A percentile compares a stretch with the other conserved stretches of the same genome.
These are phyloP conservation scores for Chrysochloris asiatica DNA, from an alignment of 2,113 vertebrate genomes.

Conservation along the genomic window DNA sequence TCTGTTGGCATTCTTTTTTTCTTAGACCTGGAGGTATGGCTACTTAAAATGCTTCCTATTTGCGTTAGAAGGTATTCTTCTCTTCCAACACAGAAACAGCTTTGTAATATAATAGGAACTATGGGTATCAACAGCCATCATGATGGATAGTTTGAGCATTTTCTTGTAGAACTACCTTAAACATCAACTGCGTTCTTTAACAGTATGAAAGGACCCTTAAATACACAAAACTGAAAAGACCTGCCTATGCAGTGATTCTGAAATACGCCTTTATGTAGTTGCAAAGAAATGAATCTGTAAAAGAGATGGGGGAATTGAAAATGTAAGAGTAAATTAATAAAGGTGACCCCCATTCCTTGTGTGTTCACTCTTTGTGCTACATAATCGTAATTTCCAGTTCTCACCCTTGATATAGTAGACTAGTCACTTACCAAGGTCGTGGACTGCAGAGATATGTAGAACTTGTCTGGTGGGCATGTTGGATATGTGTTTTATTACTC, in stretches of 20 bases:
- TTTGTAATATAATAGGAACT: not conserved
- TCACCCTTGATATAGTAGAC: conserved; percentile 6
- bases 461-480: conserved; percentile 37
- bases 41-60: not conserved
- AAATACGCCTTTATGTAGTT: not conserved
- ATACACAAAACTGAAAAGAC: not conserved
- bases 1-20: not conserved
- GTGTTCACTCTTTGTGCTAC: conserved; percentile 37
- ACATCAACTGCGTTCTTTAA: not conserved
- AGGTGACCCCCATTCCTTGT: conserved; percentile 19
- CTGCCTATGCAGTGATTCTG: not conserved
- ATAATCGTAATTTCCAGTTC: conserved; percentile 27
- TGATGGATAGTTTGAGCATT: conserved; percentile 10
- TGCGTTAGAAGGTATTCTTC: not conserved
- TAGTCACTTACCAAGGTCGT: conserved; percentile 25
- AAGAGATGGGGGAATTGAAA: not conserved
- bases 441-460: not conserved
- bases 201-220: conserved; percentile 13
- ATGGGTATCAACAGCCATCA: not conserved
- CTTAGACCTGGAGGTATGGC: not conserved
- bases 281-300: not conserved
- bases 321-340: conserved; percentile 47
- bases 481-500: conserved; percentile 67
- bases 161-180: not conserved
- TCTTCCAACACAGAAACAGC: not conserved